phyloP scores from a whole-genome alignment of 2,113 vertebrate genomes.

The Lepisosteus osseus region DNA sequence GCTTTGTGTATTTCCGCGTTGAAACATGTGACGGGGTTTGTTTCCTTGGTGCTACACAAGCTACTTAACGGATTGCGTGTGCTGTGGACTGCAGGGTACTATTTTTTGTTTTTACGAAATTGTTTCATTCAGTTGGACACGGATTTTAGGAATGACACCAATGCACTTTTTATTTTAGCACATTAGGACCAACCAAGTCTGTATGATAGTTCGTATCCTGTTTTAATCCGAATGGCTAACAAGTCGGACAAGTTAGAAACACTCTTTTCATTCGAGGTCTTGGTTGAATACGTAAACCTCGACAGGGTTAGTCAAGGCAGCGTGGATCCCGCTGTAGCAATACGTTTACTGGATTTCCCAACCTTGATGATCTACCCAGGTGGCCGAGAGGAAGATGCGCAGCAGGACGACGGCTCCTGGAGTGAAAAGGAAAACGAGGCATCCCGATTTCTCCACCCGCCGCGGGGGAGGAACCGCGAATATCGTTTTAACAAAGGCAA shows the following conservation, averaged over 20 bases:
- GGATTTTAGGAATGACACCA: too few species aligned
- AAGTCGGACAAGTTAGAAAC: conserved; percentile 32
- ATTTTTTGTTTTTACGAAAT: too few species aligned
- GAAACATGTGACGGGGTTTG: conserved; percentile 38
- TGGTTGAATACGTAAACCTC: conserved; percentile 70
- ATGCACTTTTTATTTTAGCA: too few species aligned
- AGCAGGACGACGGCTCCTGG: background rate
- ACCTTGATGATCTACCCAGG: conserved; percentile 71
- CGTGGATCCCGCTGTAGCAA: conserved; percentile 62
- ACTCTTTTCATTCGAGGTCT: conserved; percentile 75
- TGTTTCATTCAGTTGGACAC: too few species aligned
- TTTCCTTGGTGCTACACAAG: conserved; percentile 47
- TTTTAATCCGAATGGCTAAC: conserved; percentile 32
- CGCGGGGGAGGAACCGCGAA: background rate
- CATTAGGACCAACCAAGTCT: too few species aligned
- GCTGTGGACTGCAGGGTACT: too few species aligned
- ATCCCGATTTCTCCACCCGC: background rate
- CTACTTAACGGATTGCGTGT: background rate
- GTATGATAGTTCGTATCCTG: too few species aligned
- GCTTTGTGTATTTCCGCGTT: conserved; percentile 1
- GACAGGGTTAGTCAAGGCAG: conserved; percentile 19
- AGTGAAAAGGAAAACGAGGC: conserved; percentile 1
- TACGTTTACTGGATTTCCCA: conserved; percentile 80
- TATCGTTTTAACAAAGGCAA: conserved; percentile 72
- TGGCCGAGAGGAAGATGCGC: background rate